phyloP scores from a whole-genome alignment of 1,140 invertebrate species.

The Tenebrio molitor region DNA sequence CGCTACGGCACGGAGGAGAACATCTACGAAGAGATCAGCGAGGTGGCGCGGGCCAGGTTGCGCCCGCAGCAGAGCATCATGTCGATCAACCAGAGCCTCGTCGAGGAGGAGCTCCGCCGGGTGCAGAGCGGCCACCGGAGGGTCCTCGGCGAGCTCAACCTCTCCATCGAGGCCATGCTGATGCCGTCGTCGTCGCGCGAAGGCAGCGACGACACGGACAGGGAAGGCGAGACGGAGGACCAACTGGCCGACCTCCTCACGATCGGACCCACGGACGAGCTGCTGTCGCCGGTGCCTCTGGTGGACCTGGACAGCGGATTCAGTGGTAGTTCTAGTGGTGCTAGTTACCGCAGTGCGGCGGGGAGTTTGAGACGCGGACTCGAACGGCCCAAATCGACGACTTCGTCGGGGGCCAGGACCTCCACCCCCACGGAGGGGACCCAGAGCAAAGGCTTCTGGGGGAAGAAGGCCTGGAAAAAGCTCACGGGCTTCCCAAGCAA shows the following conservation, averaged over 20 bases:
- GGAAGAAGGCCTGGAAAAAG: slow-evolving; percentile 83
- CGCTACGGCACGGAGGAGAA: slow-evolving; percentile 87
- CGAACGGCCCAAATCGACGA: slow-evolving; percentile 50
- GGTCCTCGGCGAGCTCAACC: slow-evolving; percentile 87
- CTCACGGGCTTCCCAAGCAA: slow-evolving; percentile 79
- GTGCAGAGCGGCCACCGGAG: slow-evolving; percentile 84
- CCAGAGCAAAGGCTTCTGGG: slow-evolving; percentile 72
- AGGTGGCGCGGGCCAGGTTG: slow-evolving; percentile 67
- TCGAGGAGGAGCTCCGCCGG: slow-evolving; percentile 84
- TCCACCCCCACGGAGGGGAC: slow-evolving; percentile 28
- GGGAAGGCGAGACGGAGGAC: slow-evolving; percentile 70
- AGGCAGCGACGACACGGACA: slow-evolving; percentile 66
- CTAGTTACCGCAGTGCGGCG: slow-evolving; percentile 76
- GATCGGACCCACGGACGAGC: slow-evolving; percentile 80
- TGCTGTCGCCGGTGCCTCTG: slow-evolving; percentile 75
- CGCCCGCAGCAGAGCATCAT: slow-evolving; percentile 62
- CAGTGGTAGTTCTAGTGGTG: slow-evolving; percentile 83
- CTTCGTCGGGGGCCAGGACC: slow-evolving; percentile 35
- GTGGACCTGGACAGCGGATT: slow-evolving; percentile 84
- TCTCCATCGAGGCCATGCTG: slow-evolving; percentile 87
- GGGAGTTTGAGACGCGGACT: slow-evolving; percentile 70
- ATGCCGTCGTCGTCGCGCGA: slow-evolving; percentile 74
- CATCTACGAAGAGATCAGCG: slow-evolving; percentile 89
- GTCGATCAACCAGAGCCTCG: slow-evolving; percentile 75
- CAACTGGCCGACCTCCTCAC: slow-evolving; percentile 76